Evolutionary conservation across 2,888 invertebrate species (phyloP), one percentile per base, ranked within the genome.

Genomic region (Laothoe populi): DNA sequence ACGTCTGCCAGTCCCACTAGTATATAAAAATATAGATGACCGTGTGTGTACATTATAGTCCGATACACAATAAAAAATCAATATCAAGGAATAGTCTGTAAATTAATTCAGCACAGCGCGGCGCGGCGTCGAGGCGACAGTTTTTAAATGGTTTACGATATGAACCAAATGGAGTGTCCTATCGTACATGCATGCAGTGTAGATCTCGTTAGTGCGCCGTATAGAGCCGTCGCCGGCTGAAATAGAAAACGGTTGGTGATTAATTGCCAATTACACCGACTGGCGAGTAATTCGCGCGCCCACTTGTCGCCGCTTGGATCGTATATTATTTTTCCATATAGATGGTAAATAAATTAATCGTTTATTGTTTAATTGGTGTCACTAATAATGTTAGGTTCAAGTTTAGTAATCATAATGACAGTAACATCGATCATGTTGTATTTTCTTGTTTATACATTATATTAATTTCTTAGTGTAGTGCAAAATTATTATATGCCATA

Each of bases 191-290:
- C 45, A 59, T 81, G 86, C 78, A 84, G 80, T 80, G 83, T 81
- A 80, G 79, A 84, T 83, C 84, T 86, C 80, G 86, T 86, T 87
- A 87, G 62, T 58, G 26, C 60, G 60, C 40, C 62, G 60, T 63
- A 59, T 58, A 72, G 68, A 66, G 71, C 72, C 71, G 75, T 74
- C 81, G 79, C 72, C 78, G 74, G 79, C 81, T 90, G 87, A 90
- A 92, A 92, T 91, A 91, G 91, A 91, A 91, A 92, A 90, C 90
- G 87, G 77, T 83, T 81, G 84, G 83, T 90, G 90, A 92, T 91
- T 92, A 91, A 92, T 92, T 92, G 91, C 78, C 92, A 92, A 92
- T 92, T 91, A 92, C 89, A 86, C 78, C 83, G 79, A 82, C 86
- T 82, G 84, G 79, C 82, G 83, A 86, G 86, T 87, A 88, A 86